phyloP scores from a whole-genome alignment of 2,113 vertebrate genomes.

The Pycnonotus jocosus region DNA sequence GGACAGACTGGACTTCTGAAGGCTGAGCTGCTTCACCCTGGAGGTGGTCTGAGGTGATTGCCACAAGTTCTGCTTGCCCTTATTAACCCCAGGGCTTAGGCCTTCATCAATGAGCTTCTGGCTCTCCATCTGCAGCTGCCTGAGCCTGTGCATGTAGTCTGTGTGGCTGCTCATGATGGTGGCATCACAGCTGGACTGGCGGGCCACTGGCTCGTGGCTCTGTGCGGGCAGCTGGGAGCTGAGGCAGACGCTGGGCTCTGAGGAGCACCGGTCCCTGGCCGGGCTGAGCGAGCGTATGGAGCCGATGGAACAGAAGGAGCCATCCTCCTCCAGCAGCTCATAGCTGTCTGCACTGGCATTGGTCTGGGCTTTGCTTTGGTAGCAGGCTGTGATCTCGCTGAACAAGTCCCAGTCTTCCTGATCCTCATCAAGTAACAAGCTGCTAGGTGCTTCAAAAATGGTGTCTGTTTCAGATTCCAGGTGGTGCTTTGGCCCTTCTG shows the following conservation, averaged over 20 bases:
- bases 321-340: constrained; percentile 54
- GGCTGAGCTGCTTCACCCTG: constrained; percentile 30
- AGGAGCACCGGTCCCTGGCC: constrained; percentile 64
- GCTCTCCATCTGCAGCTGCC: constrained; percentile 59
- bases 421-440: constrained; percentile 44
- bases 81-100: not conserved
- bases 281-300: constrained; percentile 44
- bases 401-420: constrained; percentile 66
- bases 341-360: constrained; percentile 48
- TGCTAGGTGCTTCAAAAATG: constrained; percentile 37
- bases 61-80: constrained; percentile 45
- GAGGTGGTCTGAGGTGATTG: constrained; percentile 41
- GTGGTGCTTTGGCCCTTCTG: constrained; percentile 29
- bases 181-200: constrained; percentile 75
- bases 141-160: constrained; percentile 56
- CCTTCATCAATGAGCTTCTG: constrained; percentile 61
- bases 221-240: constrained; percentile 35
- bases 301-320: constrained; percentile 57
- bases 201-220: constrained; percentile 61
- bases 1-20: constrained; percentile 54
- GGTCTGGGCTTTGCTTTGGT: constrained; percentile 46
- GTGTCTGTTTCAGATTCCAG: constrained; percentile 36
- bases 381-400: constrained; percentile 68
- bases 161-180: constrained; percentile 56
- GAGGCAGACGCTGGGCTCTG: constrained; percentile 71